Evolutionary conservation across 1,140 invertebrate species (phyloP), one percentile per base, ranked within the genome.

Genomic region (Cydia fagiglandana): DNA sequence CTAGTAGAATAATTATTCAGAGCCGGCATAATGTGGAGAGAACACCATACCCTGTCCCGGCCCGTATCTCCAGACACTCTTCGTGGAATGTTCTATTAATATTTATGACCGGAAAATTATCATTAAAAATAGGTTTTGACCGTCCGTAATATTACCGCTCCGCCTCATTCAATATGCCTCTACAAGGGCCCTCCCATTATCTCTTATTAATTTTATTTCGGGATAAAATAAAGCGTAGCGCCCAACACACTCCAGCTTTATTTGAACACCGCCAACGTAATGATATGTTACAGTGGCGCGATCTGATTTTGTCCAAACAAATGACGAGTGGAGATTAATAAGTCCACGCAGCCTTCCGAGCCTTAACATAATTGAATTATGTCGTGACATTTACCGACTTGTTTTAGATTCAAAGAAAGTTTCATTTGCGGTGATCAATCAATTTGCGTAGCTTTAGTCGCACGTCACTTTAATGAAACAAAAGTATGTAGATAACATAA

Each of bases 71-170:
- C 81, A 81, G 74, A 47, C 79, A 75, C 77, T 78, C 77, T 73
- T 80, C 79, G 79, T 79, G 77, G 79, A 81, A 83, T 83, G 80
- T 84, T 87, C 81, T 82, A 89, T 89, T 87, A 88, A 89, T 88
- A 88, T 89, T 89, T 88, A 89, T 89, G 85, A 82, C 82, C 84
- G 86, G 84, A 88, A 88, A 84, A 89, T 89, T 87, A 89, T 86
- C 82, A 86, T 88, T 86, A 86, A 84, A 70, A 87, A 85, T 84
- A 84, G 85, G 81, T 84, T 86, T 86, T 83, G 84, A 84, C 80
- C 79, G 79, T 41, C 78, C 81, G 80, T 80, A 76, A 80, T 81
- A 78, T 81, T 75, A 77, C 80, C 81, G 83, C 86, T 84, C 81
- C 79, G 80, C 84, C 80, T 79, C 77, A 85, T 85, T 84, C 81